Evolutionary conservation across 2,888 invertebrate species (phyloP), one percentile per base, ranked within the genome.

Genomic region (Allophyes oxyacanthae): DNA sequence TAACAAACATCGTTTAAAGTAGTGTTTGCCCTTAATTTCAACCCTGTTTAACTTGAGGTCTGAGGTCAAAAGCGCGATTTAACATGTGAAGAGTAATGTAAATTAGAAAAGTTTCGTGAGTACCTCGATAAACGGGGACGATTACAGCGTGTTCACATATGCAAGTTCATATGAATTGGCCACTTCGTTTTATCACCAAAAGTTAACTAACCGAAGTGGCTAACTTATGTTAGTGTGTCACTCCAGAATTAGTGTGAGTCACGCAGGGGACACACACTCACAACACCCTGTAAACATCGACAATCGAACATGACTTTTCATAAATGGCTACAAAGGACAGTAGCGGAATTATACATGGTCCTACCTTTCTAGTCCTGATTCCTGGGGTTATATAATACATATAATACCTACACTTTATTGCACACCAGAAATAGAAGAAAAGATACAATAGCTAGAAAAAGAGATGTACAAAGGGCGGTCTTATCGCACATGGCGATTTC

Each of bases 161-260:
- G 73, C 66, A 67, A 51, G 53, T 44, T 32, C 28, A 43, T 50
- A 61, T 50, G 53, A 38, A 72, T 49, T 44, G 50, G 69, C n/a
- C 58, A 70, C 48, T 70, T 64, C 74, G 50, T 64, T 68, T 69
- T 62, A 73, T 64, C 34, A 42, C 64, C 53, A 38, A 61, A 72
- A 72, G 61, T 67, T 72, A 61, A 42, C 61, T 37, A 54, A 67
- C 36, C 38, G 26, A 41, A 57, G 40, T 54, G 40, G 15, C 33
- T 51, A 69, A 69, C 44, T 63, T 63, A 50, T 15, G 49, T 26
- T 45, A 14, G 69, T 45, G 44, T 41, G 43, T 28, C 28, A 26
- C 25, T 34, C 37, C 38, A 44, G 15, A 57, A 69, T 63, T 33
- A 48, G 26, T 37, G 6, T 0, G 2, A 56, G 52, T 50, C 75